These are phyloP conservation scores for Callionymus lyra DNA, from an alignment of 2,113 vertebrate genomes.

Conservation along the genomic window DNA sequence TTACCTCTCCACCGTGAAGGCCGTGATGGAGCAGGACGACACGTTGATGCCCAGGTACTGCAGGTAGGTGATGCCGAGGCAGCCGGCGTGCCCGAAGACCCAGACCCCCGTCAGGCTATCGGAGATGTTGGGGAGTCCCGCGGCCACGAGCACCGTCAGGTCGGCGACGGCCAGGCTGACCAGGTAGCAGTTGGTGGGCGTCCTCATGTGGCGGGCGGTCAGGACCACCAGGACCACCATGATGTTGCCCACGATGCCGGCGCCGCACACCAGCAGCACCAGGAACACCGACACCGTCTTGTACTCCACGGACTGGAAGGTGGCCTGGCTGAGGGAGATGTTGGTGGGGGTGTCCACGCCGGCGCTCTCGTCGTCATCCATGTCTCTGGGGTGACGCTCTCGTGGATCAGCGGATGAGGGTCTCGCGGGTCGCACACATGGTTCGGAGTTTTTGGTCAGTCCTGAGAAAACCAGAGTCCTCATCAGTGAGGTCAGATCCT, in stretches of 20 bases:
- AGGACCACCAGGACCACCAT: constrained; percentile 76
- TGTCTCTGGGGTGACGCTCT: too few relatives aligned
- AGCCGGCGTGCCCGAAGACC: constrained; percentile 67
- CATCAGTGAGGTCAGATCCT: too few relatives aligned
- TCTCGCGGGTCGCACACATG: too few relatives aligned
- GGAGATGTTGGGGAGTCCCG: constrained; percentile 68
- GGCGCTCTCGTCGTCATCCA: constrained; percentile 59
- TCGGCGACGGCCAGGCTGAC: constrained; percentile 74
- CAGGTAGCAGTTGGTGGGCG: constrained; percentile 75
- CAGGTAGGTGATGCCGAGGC: constrained; percentile 73
- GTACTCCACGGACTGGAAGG: constrained; percentile 62
- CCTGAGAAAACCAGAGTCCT: too few relatives aligned
- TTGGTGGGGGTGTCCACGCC: constrained; percentile 61
- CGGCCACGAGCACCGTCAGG: constrained; percentile 69
- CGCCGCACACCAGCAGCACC: constrained; percentile 65
- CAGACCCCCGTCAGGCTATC: constrained; percentile 70
- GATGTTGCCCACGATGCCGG: constrained; percentile 73
- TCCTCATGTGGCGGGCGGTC: constrained; percentile 69
- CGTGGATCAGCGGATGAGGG: too few relatives aligned
- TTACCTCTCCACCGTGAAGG: constrained; percentile 74
- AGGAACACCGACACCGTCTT: constrained; percentile 67
- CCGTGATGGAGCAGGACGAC: constrained; percentile 76
- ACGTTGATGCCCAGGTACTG: constrained; percentile 76
- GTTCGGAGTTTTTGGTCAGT: too few relatives aligned
- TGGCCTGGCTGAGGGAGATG: constrained; percentile 45